Percentiles rank a stretch among this genome's conserved stretches.
phyloP scores from a whole-genome alignment of 1,140 invertebrate genomes.

The Diachasmimorpha longicaudata region DNA sequence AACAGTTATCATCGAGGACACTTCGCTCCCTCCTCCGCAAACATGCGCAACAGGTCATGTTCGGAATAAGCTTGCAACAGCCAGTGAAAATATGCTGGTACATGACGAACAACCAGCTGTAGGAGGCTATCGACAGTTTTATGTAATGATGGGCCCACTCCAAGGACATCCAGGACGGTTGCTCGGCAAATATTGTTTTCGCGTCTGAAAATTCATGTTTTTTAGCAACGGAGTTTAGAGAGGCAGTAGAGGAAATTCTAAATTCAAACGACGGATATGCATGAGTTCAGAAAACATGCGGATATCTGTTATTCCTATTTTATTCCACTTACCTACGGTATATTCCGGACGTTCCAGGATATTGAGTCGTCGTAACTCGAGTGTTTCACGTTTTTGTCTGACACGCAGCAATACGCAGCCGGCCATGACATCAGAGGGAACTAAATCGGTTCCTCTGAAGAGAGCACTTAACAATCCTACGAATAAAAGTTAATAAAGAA shows the following conservation, averaged over 20 bases:
- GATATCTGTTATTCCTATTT: background rate
- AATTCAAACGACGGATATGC: too few species aligned
- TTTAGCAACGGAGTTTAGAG: too few species aligned
- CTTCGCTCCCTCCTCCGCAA: conserved; percentile 72
- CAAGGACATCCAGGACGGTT: conserved; percentile 81
- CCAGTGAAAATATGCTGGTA: conserved; percentile 77
- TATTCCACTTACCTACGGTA: conserved; percentile 62
- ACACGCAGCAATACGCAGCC: conserved; percentile 81
- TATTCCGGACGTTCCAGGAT: conserved; percentile 73
- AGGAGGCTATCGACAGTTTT: conserved; percentile 81
- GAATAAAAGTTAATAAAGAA: background rate
- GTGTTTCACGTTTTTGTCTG: conserved; percentile 74
- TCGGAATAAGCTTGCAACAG: conserved; percentile 73
- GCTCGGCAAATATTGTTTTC: conserved; percentile 66
- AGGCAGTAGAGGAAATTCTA: too few species aligned
- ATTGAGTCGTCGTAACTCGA: conserved; percentile 72
- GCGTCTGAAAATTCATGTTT: conserved; percentile 39
- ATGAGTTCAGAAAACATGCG: too few species aligned
- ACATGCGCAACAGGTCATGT: conserved; percentile 78
- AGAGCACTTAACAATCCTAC: conserved; percentile 75
- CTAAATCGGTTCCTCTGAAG: conserved; percentile 84
- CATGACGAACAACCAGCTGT: conserved; percentile 89
- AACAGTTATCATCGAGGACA: conserved; percentile 88
- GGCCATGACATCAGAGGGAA: conserved; percentile 87
- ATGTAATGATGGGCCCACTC: conserved; percentile 78